Percentiles rank a stretch among this genome's conserved stretches.
Evolutionary conservation across 1,140 invertebrate species (phyloP).

Genomic region (Camponotus vicinus): DNA sequence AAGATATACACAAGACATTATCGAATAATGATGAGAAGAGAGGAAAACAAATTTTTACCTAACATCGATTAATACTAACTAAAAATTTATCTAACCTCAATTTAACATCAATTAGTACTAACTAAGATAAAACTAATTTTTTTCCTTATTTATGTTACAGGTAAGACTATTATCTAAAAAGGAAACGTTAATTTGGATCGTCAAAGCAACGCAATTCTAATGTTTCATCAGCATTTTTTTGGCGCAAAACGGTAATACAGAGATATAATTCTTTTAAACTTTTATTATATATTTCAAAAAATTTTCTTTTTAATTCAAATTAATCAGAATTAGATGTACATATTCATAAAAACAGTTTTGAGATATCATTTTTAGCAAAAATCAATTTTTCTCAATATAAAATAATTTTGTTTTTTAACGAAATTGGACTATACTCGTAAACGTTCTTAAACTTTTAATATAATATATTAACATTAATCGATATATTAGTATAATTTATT

Average conservation of each 20-base stretch:
- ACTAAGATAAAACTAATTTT: constrained; percentile 4
- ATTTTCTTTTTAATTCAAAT: background rate
- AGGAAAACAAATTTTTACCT: background rate
- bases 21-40: background rate
- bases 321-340: too few relatives aligned
- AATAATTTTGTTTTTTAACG: background rate
- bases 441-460: background rate
- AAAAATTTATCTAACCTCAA: background rate
- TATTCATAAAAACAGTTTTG: too few relatives aligned
- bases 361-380: background rate
- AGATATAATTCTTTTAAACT: background rate
- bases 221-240: background rate
- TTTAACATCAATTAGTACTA: background rate
- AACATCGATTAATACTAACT: background rate
- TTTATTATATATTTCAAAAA: background rate
- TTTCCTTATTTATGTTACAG: constrained; percentile 24
- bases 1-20: background rate
- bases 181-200: background rate
- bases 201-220: background rate
- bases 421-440: background rate
- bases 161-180: constrained; percentile 13
- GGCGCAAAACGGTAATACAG: constrained; percentile 1
- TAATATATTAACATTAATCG: too few relatives aligned
- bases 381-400: background rate
- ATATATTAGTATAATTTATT: background rate